These are phyloP conservation scores for Gallinago media DNA, from an alignment of 2,113 vertebrate species.

Conservation along the genomic window DNA sequence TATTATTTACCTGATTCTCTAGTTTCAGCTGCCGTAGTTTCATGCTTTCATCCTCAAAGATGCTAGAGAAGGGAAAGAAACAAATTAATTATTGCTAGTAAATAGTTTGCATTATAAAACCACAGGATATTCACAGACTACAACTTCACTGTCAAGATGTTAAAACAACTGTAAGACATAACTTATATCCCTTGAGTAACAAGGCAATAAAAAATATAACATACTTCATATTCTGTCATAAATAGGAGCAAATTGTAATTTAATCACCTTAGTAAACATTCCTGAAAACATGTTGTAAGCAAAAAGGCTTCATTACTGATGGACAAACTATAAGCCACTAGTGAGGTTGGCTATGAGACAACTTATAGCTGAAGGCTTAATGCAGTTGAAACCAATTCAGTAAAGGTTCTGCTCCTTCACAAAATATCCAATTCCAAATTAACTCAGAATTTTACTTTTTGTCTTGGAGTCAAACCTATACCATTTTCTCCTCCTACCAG, in stretches of 20 bases:
- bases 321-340: not conserved
- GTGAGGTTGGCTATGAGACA: not conserved
- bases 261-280: not conserved
- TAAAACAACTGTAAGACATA: not conserved
- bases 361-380: not conserved
- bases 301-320: not conserved
- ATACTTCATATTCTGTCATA: not conserved
- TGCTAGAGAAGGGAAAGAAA: slow-evolving; percentile 72
- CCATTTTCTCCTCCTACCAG: not conserved
- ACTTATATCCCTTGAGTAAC: not conserved
- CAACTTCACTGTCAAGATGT: not conserved
- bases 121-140: not conserved
- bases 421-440: not conserved
- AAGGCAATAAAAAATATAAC: not conserved
- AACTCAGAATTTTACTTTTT: not conserved
- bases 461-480: not conserved
- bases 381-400: not conserved
- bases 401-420: not conserved
- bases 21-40: slow-evolving; percentile 92
- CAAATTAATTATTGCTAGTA: not conserved
- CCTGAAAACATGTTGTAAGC: not conserved
- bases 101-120: not conserved
- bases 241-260: not conserved
- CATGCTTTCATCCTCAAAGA: slow-evolving; percentile 85
- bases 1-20: slow-evolving; percentile 88